Percentiles rank a stretch among this genome's conserved stretches.
Conservation (phyloP, 2,113 vertebrate species). For the Eolophus roseicapilla region DNA sequence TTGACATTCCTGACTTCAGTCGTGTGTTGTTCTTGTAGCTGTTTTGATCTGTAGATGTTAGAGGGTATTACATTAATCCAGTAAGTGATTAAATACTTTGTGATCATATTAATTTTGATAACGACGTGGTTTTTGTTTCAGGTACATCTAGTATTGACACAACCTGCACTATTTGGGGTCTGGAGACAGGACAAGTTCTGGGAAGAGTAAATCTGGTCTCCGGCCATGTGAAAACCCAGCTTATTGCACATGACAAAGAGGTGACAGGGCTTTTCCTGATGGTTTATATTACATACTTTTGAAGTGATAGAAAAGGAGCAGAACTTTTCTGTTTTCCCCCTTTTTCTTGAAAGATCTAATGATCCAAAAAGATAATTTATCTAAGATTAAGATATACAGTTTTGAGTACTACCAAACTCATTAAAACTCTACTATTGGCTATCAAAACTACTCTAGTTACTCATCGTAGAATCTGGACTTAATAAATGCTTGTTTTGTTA, state of each 20-base stretch:
- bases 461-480: neutral
- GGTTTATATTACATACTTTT: neutral
- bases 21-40: neutral
- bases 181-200: constrained; percentile 95
- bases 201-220: constrained; percentile 97
- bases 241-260: constrained; percentile 99
- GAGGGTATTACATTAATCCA: neutral
- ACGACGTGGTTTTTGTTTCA: constrained; percentile 42
- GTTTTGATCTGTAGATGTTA: neutral
- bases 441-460: neutral
- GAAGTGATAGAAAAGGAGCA: neutral
- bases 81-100: neutral
- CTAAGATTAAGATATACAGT: neutral
- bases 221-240: constrained; percentile 97
- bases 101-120: neutral
- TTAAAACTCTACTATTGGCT: neutral
- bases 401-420: neutral
- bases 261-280: constrained; percentile 56
- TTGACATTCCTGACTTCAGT: neutral
- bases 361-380: neutral
- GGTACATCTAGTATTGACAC: constrained; percentile 98
- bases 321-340: neutral
- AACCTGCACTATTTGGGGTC: constrained; percentile 97
- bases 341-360: neutral
- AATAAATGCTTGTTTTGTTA: neutral